A percentile compares a stretch with the other conserved stretches of the same genome.
Evolutionary conservation across 2,797 vertebrate genomes (phyloP).

Genomic region (Micropoecilia bifurca): DNA sequence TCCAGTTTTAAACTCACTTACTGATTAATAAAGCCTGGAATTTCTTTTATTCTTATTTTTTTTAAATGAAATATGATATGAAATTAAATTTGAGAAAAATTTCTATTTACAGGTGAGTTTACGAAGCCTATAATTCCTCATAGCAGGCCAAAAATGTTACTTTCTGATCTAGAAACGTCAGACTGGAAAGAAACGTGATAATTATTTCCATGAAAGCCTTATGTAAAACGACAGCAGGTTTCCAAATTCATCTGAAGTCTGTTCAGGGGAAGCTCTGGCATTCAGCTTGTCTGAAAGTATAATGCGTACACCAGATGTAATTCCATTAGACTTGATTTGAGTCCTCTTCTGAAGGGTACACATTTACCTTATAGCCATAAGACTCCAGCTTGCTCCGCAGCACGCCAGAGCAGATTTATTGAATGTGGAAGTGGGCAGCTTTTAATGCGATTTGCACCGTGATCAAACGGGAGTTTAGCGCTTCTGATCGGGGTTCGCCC

Average conservation of each 20-base stretch:
- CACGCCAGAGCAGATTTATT: conserved; percentile 62
- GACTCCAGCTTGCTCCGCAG: conserved; percentile 14
- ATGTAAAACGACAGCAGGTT: neutral
- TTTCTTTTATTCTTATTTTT: neutral
- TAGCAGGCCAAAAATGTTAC: neutral
- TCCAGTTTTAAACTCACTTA: neutral
- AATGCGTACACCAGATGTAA: conserved; percentile 51
- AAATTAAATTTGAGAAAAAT: neutral
- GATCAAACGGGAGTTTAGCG: conserved; percentile 61
- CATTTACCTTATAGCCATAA: conserved; percentile 70
- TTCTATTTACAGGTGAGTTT: neutral
- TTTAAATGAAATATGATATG: neutral
- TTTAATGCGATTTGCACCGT: conserved; percentile 59
- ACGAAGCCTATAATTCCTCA: neutral
- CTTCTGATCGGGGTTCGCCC: conserved; percentile 48
- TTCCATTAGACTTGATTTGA: conserved; percentile 57
- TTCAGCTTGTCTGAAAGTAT: conserved; percentile 34
- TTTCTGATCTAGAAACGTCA: neutral
- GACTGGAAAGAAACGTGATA: neutral
- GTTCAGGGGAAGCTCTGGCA: neutral
- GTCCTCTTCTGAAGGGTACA: conserved; percentile 25
- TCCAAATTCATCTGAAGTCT: neutral
- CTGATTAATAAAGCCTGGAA: neutral
- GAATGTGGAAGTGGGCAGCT: conserved; percentile 31
- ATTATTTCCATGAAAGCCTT: neutral